Conservation (phyloP, 2,113 vertebrate species). For the Stomatorhinus ivindoensis region DNA sequence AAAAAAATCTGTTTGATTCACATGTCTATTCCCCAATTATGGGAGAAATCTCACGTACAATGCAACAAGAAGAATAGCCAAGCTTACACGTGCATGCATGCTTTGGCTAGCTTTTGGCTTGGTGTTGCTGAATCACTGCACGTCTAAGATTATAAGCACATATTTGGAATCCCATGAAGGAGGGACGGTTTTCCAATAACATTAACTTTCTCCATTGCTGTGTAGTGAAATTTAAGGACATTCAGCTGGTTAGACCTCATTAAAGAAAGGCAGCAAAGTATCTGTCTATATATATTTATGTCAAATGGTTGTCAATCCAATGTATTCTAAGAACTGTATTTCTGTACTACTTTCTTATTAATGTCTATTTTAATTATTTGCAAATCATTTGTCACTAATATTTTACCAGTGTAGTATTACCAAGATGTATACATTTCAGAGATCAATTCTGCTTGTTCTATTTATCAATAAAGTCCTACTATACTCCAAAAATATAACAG, state of each 20-base stretch:
- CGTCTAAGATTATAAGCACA: not conserved
- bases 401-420: not conserved
- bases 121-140: not conserved
- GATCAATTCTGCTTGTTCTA: not conserved
- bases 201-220: not conserved
- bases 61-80: not conserved
- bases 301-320: not conserved
- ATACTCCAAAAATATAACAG: not conserved
- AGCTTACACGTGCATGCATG: not conserved
- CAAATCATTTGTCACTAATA: not conserved
- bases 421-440: not conserved
- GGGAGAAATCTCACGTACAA: slow-evolving; percentile 29
- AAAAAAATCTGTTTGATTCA: slow-evolving; percentile 30
- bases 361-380: not conserved
- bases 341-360: not conserved
- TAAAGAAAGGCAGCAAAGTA: not conserved
- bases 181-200: not conserved
- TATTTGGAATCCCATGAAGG: not conserved
- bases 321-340: not conserved
- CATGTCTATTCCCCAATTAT: slow-evolving; percentile 37
- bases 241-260: not conserved
- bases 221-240: not conserved
- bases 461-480: not conserved
- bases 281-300: not conserved
- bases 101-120: not conserved